Percentiles rank a stretch among this genome's conserved stretches.
phyloP scores from a whole-genome alignment of 1,140 invertebrate genomes.

The Drosophila ogumai region DNA sequence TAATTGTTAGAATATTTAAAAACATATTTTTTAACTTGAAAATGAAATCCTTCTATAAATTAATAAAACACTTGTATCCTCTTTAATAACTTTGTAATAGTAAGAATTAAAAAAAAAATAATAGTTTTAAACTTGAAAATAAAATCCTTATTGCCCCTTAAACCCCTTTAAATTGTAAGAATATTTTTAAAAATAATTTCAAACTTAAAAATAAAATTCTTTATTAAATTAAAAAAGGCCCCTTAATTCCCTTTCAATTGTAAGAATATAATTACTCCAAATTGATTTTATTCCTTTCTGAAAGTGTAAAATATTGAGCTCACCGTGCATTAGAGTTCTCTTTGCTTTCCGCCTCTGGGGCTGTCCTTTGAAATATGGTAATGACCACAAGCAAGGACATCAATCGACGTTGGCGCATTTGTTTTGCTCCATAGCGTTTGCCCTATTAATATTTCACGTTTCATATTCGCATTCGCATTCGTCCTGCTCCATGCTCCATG shows the following conservation, averaged over 20 bases:
- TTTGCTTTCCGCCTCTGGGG: not conserved
- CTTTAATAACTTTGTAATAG: too few relatives aligned
- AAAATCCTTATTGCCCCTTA: too few relatives aligned
- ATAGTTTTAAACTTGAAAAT: too few relatives aligned
- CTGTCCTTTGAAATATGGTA: constrained; percentile 46
- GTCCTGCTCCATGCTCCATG: not conserved
- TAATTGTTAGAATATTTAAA: too few relatives aligned
- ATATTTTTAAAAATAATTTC: too few relatives aligned
- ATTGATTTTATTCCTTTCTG: not conserved
- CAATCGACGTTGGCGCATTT: constrained; percentile 53
- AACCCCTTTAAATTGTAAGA: too few relatives aligned
- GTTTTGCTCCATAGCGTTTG: constrained; percentile 28
- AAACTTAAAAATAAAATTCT: not conserved
- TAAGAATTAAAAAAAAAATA: too few relatives aligned
- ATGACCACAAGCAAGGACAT: constrained; percentile 54
- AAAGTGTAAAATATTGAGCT: not conserved
- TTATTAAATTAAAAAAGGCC: not conserved
- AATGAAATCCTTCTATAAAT: too few relatives aligned
- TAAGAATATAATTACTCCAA: not conserved
- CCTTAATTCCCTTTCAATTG: not conserved
- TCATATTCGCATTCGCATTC: constrained; percentile 56
- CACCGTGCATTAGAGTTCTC: constrained; percentile 13
- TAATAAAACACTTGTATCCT: too few relatives aligned
- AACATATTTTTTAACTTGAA: too few relatives aligned
- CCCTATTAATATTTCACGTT: constrained; percentile 62